Percentiles rank a stretch among this genome's conserved stretches.
phyloP scores from a whole-genome alignment of 2,888 invertebrate genomes.

The Platycheirus albimanus region DNA sequence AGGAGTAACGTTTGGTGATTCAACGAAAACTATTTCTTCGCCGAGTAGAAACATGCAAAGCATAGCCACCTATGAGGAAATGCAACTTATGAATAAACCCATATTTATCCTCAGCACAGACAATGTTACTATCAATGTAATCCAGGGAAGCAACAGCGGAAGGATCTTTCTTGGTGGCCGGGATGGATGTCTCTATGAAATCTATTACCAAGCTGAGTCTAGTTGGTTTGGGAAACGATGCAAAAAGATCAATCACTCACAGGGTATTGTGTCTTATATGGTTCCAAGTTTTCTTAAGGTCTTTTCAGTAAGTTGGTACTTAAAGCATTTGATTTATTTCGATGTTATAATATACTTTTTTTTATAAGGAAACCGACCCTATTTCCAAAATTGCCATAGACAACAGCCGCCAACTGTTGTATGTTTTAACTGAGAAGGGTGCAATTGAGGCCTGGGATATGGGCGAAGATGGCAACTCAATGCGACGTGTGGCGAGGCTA shows the following conservation, averaged over 20 bases:
- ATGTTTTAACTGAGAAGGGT: slow-evolving; percentile 94
- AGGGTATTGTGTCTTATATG: slow-evolving; percentile 92
- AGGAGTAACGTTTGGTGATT: slow-evolving; percentile 81
- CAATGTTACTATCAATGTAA: slow-evolving; percentile 91
- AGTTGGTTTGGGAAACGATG: slow-evolving; percentile 98
- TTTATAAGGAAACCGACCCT: slow-evolving; percentile 95
- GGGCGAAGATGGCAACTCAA: slow-evolving; percentile 89
- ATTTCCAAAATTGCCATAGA: slow-evolving; percentile 95
- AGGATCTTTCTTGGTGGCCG: slow-evolving; percentile 97
- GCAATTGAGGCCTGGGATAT: slow-evolving; percentile 95
- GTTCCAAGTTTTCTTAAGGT: slow-evolving; percentile 95
- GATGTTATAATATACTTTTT: too few relatives aligned
- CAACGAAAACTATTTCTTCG: slow-evolving; percentile 78
- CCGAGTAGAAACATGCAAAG: slow-evolving; percentile 76
- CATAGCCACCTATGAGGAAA: slow-evolving; percentile 85
- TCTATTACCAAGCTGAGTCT: slow-evolving; percentile 94
- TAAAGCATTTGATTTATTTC: too few relatives aligned
- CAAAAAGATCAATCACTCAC: slow-evolving; percentile 97
- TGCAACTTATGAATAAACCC: slow-evolving; percentile 97
- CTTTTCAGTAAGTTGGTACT: slow-evolving; percentile 83
- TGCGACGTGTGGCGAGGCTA: slow-evolving; percentile 88
- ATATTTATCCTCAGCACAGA: slow-evolving; percentile 96
- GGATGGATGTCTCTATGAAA: slow-evolving; percentile 97
- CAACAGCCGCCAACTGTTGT: slow-evolving; percentile 93
- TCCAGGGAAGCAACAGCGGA: slow-evolving; percentile 91